phyloP scores from a whole-genome alignment of 2,113 vertebrate species.

The Falco punctatus region DNA sequence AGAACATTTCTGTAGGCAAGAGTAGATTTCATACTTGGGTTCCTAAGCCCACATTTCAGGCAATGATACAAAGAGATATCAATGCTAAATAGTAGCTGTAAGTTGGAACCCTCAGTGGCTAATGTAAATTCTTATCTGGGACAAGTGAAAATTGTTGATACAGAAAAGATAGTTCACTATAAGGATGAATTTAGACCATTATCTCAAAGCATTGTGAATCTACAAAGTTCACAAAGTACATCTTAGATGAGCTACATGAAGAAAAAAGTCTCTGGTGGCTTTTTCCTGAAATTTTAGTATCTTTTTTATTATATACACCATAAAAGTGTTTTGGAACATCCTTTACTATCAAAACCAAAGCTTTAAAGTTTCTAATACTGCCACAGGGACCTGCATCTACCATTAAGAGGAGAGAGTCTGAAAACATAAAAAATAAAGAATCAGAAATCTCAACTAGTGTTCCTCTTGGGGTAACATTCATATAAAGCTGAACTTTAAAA shows the following conservation, averaged over 20 bases:
- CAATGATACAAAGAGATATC: neutral
- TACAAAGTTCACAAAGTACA: neutral
- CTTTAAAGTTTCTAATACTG: conserved; percentile 33
- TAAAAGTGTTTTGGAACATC: conserved; percentile 23
- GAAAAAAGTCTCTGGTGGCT: neutral
- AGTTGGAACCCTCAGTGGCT: neutral
- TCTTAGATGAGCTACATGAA: neutral
- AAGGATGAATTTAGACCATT: neutral
- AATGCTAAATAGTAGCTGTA: neutral
- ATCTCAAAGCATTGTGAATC: neutral
- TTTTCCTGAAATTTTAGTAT: conserved; percentile 9
- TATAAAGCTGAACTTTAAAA: conserved; percentile 22
- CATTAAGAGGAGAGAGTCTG: neutral
- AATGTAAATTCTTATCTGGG: neutral
- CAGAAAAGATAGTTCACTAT: neutral
- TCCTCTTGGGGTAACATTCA: neutral
- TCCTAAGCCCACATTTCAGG: neutral
- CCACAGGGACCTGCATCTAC: neutral
- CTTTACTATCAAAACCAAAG: conserved; percentile 31
- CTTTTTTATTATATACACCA: conserved; percentile 13
- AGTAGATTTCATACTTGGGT: neutral
- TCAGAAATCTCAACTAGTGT: neutral
- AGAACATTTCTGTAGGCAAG: neutral
- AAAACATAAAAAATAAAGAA: conserved; percentile 6
- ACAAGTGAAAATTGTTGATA: neutral